These are phyloP conservation scores for Opisthocomus hoazin DNA, from an alignment of 2,113 vertebrate species.

Conservation along the genomic window DNA sequence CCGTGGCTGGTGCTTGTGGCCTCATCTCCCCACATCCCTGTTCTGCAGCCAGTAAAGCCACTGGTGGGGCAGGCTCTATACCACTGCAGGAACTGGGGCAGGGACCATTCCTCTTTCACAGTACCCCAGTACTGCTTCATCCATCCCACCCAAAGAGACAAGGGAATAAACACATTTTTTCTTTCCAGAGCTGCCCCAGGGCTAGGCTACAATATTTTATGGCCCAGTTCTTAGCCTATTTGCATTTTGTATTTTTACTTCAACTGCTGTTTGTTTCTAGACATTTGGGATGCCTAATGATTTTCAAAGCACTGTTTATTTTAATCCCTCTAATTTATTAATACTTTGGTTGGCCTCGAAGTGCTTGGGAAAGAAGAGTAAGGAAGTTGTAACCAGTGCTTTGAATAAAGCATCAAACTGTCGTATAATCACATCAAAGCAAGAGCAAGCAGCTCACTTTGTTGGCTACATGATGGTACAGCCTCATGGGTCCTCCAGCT, in stretches of 20 bases:
- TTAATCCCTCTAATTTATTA: constrained; percentile 65
- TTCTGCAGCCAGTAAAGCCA: not conserved
- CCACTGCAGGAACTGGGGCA: not conserved
- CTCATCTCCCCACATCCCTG: not conserved
- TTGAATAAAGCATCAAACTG: constrained; percentile 50
- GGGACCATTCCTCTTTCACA: not conserved
- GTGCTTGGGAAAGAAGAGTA: constrained; percentile 27
- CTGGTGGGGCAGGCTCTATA: not conserved
- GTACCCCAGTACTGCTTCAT: not conserved
- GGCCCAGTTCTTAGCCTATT: constrained; percentile 55
- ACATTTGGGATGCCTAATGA: constrained; percentile 55
- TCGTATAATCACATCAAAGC: constrained; percentile 52
- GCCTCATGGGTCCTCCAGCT: not conserved
- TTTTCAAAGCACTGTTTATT: constrained; percentile 65
- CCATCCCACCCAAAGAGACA: not conserved
- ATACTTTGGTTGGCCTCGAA: constrained; percentile 49
- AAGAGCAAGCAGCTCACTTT: constrained; percentile 18
- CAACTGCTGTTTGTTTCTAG: constrained; percentile 51
- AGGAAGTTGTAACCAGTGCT: constrained; percentile 42
- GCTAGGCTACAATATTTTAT: constrained; percentile 33
- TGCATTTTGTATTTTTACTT: constrained; percentile 51
- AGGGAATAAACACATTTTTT: not conserved
- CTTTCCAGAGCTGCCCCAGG: not conserved
- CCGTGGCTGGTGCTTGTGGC: not conserved
- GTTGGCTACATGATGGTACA: not conserved